Percentiles rank a stretch among this genome's conserved stretches.
Conservation (phyloP, 2,113 vertebrate species). For the Nanger granti region DNA sequence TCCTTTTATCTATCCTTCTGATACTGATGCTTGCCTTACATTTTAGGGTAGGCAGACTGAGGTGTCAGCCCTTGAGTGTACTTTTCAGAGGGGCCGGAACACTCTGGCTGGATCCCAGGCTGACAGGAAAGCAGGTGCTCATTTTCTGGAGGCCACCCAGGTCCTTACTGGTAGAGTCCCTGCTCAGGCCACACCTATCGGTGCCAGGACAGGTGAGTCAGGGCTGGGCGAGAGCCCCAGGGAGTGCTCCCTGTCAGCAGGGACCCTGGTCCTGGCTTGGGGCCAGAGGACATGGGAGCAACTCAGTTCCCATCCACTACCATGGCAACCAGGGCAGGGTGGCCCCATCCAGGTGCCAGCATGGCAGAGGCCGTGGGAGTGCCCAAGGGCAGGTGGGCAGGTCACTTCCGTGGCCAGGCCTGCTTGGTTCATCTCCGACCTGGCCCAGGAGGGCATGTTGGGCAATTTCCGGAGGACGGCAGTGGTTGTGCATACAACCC, state of each 20-base stretch:
- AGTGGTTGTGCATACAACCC: neutral
- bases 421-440: slow-evolving; percentile 27
- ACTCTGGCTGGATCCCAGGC: neutral
- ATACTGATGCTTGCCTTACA: neutral
- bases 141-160: neutral
- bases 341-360: neutral
- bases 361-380: slow-evolving; percentile 24
- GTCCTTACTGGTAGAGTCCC: neutral
- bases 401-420: slow-evolving; percentile 36
- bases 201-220: neutral
- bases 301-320: neutral
- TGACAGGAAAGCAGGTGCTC: neutral
- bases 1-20: rapidly evolving
- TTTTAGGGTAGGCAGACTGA: neutral
- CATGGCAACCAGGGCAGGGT: neutral
- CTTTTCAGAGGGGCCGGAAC: neutral
- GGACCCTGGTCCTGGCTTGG: neutral
- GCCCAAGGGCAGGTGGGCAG: slow-evolving; percentile 26
- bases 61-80: neutral
- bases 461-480: slow-evolving; percentile 31
- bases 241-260: neutral
- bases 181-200: neutral
- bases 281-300: slow-evolving; percentile 11
- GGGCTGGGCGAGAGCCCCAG: neutral
- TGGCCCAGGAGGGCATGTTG: slow-evolving; percentile 41